Percentiles rank a stretch among this genome's conserved stretches.
Evolutionary conservation across 2,797 vertebrate species (phyloP).

Genomic region (Aldrovandia affinis): DNA sequence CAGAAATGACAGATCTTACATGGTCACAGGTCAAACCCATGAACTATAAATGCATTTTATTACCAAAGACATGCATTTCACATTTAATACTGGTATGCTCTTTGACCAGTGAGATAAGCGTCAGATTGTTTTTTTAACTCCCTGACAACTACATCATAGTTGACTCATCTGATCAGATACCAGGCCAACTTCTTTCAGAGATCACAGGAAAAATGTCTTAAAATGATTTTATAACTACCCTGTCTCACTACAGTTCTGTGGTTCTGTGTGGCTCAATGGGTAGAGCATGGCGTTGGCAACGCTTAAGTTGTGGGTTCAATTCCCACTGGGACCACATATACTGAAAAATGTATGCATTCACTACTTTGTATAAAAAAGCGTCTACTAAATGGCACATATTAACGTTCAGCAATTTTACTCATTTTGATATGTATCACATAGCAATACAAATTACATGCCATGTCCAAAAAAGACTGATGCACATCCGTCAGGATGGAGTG

Average conservation of each 20-base stretch:
- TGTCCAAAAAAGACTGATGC: not conserved
- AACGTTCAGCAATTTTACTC: not conserved
- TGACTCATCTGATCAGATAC: not conserved
- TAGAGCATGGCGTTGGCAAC: too few relatives aligned
- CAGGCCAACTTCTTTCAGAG: not conserved
- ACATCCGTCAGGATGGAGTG: constrained; percentile 11
- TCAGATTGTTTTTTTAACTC: not conserved
- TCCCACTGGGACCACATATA: too few relatives aligned
- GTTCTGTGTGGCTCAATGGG: too few relatives aligned
- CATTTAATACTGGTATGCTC: not conserved
- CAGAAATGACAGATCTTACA: not conserved
- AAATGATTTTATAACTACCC: not conserved
- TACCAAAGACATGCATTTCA: not conserved
- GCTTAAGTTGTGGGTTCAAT: too few relatives aligned
- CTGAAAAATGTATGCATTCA: too few relatives aligned
- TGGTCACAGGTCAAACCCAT: not conserved
- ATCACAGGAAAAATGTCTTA: not conserved
- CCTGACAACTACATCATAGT: not conserved
- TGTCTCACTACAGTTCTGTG: not conserved
- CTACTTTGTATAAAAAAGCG: too few relatives aligned
- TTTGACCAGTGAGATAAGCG: not conserved
- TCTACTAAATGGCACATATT: too few relatives aligned
- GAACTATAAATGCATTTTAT: not conserved
- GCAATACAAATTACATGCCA: not conserved
- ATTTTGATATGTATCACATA: not conserved